Evolutionary conservation across 1,140 invertebrate species (phyloP).

Genomic region (Pemphigus obesinymphae): DNA sequence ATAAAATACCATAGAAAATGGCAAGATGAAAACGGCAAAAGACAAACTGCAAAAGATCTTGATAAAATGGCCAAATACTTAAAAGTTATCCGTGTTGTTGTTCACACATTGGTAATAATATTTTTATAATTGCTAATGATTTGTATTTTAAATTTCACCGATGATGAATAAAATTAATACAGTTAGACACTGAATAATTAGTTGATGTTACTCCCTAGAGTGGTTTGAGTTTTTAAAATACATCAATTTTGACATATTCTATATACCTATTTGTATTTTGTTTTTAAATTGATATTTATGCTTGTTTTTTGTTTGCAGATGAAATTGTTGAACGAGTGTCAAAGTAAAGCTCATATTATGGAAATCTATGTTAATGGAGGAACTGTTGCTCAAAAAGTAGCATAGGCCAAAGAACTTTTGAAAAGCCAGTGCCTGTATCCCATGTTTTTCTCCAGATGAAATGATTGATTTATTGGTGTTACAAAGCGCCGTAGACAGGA

Average conservation of each 20-base stretch:
- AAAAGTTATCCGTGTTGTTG: slow-evolving; percentile 92
- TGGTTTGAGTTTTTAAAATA: slow-evolving; percentile 42
- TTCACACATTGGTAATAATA: slow-evolving; percentile 93
- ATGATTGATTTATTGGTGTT: slow-evolving; percentile 98
- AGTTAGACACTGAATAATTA: slow-evolving; percentile 42
- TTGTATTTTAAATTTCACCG: not conserved
- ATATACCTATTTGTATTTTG: too few relatives aligned
- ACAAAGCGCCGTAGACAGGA: slow-evolving; percentile 99
- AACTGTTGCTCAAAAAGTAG: slow-evolving; percentile 88
- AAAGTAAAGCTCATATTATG: slow-evolving; percentile 99
- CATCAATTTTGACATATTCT: too few relatives aligned
- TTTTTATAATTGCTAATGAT: not conserved
- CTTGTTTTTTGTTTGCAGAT: slow-evolving; percentile 65
- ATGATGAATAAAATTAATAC: slow-evolving; percentile 34
- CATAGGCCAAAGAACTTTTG: slow-evolving; percentile 92
- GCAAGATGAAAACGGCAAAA: slow-evolving; percentile 92
- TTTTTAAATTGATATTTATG: too few relatives aligned
- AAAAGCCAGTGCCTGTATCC: slow-evolving; percentile 85
- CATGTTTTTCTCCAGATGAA: slow-evolving; percentile 94
- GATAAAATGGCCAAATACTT: slow-evolving; percentile 98
- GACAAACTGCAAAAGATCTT: slow-evolving; percentile 94
- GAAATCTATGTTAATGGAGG: slow-evolving; percentile 99
- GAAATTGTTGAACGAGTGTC: slow-evolving; percentile 93
- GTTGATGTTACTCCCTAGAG: slow-evolving; percentile 42
- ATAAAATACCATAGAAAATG: slow-evolving; percentile 98